Conservation (phyloP, 2,113 vertebrate genomes). For the Proterorhinus semilunaris region DNA sequence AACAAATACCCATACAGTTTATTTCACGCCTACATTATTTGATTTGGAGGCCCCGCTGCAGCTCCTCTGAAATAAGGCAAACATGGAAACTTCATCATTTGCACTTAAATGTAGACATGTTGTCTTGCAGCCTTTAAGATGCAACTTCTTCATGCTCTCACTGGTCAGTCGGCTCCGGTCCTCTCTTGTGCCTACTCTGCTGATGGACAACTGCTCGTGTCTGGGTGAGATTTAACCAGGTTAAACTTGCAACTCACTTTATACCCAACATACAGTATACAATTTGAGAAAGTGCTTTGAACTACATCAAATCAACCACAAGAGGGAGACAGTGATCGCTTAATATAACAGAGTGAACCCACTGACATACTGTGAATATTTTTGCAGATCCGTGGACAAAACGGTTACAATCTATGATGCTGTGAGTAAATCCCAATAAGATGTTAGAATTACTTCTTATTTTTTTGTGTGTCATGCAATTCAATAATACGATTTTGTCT, state of each 20-base stretch:
- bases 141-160: slow-evolving; percentile 79
- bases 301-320: slow-evolving; percentile 16
- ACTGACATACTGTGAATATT: slow-evolving; percentile 2
- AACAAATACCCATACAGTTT: no score
- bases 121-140: slow-evolving; percentile 80
- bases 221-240: slow-evolving; percentile 76
- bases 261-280: background rate
- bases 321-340: slow-evolving; percentile 47
- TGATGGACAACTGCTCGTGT: slow-evolving; percentile 86
- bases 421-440: slow-evolving; percentile 79
- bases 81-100: no score
- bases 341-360: background rate
- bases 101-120: background rate
- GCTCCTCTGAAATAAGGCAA: no score
- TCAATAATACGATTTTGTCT: background rate
- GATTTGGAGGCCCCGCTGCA: no score
- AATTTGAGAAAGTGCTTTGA: background rate
- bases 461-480: background rate
- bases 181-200: slow-evolving; percentile 89
- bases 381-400: slow-evolving; percentile 93
- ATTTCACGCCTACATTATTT: no score
- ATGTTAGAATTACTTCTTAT: background rate
- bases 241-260: background rate
- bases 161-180: slow-evolving; percentile 85
- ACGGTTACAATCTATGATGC: slow-evolving; percentile 84